Evolutionary conservation across 2,888 invertebrate species (phyloP), one percentile per base, ranked within the genome.

Genomic region (Entomobrya multifasciata): DNA sequence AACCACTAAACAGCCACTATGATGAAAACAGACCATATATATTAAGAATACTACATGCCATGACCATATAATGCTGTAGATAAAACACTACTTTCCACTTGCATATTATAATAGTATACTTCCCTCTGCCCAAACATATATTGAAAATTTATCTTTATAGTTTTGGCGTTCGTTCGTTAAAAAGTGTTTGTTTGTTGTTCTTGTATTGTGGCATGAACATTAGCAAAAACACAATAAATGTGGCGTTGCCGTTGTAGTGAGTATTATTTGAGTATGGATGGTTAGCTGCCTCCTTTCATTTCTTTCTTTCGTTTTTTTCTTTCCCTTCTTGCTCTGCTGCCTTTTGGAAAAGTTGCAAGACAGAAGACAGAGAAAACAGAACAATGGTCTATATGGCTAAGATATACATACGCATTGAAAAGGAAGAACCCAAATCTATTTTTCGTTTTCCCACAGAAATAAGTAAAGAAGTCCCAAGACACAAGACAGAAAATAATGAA

Each of bases 121-220:
- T n/a, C n/a, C n/a, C n/a, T n/a, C n/a, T n/a, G n/a, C n/a, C n/a
- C n/a, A n/a, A n/a, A 36, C n/a, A 17, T 36, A 65, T 65, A 65
- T 65, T 65, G 60, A 55, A 55, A 77, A 77, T 57, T 77, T 77
- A 77, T 77, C 77, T 77, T 77, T 77, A 60, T 77, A 57, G 57
- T 36, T 77, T 60, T 76, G 27, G 3, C 65, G 36, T 36, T 65
- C 65, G 65, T 65, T 36, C 65, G 65, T 65, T 36, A 65, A 65
- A n/a, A 36, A 65, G 65, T 36, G 65, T 30, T 65, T 65, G 36
- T 65, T n/a, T 36, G 36, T 36, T n/a, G n/a, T n/a, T n/a, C n/a
- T n/a, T n/a, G n/a, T n/a, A n/a, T n/a, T n/a, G n/a, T n/a, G n/a
- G n/a, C n/a, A n/a, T n/a, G n/a, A n/a, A n/a, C n/a, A n/a, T n/a